Evolutionary conservation across 2,113 vertebrate species (phyloP), one percentile per base, ranked within the genome.

Genomic region (Lophius piscatorius): DNA sequence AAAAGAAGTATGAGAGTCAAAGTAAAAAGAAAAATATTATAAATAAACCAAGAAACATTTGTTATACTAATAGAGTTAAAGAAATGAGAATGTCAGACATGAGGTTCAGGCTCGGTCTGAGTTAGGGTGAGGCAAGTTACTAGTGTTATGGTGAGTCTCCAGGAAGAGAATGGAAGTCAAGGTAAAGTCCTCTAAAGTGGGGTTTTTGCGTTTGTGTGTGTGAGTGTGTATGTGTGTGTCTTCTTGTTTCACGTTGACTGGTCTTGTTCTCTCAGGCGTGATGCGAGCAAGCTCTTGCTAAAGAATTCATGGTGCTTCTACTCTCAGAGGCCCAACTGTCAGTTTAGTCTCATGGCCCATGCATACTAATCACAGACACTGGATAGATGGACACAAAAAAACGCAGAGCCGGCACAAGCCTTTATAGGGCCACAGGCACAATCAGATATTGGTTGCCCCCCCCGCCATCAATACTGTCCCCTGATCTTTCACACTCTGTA

Each of bases 321-420:
- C 83, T 84, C 80, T 87, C 80, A 72, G 83, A 88, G 84, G 84
- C 72, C 80, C 77, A 54, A 39, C 85, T 87, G 87, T 85, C 83
- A 83, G 82, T 44, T 74, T 48, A 70, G 74, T 70, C 67, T 80
- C 78, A 85, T 85, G 76, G 80, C 54, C 70, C 8, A 6, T 68
- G 88, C 74, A 90, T 88, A 88, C 84, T 80, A 87, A 90, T 86
- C 74, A 87, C 71, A 80, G 60, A 76, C 74, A 49, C 81, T 80
- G 56, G 61, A 74, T 63, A 31, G 52, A 66, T 26, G 20, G 35
- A 65, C 61, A 42, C 48, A 45, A 29, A 70, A 38, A 50, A 14
- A 60, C 18, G 42, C 12, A 47, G 22, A 22, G n/a, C n/a, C n/a
- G n/a, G n/a, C n/a, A n/a, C n/a, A n/a, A n/a, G n/a, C n/a, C n/a